Evolutionary conservation across 2,113 vertebrate species (phyloP), one percentile per base, ranked within the genome.

Genomic region (Campylomormyrus numenius): DNA sequence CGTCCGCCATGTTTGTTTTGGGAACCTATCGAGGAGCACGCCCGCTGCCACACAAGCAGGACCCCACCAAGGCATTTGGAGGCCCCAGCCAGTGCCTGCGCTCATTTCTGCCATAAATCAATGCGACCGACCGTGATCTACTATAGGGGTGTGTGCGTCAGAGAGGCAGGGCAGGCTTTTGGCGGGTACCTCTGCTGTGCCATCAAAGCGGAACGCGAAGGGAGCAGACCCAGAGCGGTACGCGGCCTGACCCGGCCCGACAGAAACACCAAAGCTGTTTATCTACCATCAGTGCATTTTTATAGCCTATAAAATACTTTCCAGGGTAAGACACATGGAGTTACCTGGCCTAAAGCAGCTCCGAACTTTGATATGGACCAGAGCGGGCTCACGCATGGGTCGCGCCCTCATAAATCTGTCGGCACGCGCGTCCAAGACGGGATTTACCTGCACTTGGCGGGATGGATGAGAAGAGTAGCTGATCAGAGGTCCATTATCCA

Each of bases 401-500:
- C 91, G 93, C 91, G 91, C 93, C 90, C 92, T 91, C 90, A 27
- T 96, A 95, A 96, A 96, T 95, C 93, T 94, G 94, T 95, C 95
- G 3, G 89, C 93, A 24, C 92, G 7, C 85, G 46, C 52, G 89
- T 77, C 88, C 83, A 85, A 21, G 24, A 74, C n/a, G 39, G 93
- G 94, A 96, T 95, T 95, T 95, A 95, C 93, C 90, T 91, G 90
- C 94, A 92, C 93, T 50, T 50, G 89, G 46, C 93, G 94, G 94
- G 95, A 96, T 93, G 89, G 94, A 94, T 95, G 95, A 93, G 92
- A 92, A n/a, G 90, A 35, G 8, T 70, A 45, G 92, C 92, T 92
- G 85, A 92, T 90, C 91, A 49, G 88, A 83, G 87, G 87, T 89
- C 92, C 66, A 0, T 49, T 91, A 93, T 93, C 93, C 93, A 13